Conservation (phyloP, 2,797 vertebrate genomes). For the Acanthurus leucopareius region DNA sequence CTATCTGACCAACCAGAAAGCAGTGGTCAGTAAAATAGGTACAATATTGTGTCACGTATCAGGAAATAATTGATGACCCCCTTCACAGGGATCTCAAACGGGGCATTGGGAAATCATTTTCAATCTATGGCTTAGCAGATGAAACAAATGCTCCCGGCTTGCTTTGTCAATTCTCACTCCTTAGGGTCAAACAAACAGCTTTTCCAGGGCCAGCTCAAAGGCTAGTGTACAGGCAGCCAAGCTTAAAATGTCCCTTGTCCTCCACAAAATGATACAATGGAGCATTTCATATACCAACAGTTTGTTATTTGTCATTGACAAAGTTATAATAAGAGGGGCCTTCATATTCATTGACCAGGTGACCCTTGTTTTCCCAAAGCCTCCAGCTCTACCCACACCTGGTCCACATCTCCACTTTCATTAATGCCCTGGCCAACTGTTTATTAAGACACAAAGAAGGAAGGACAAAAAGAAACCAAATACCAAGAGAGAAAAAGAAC, state of each 20-base stretch:
- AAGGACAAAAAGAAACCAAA: slow-evolving; percentile 27
- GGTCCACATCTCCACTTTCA: slow-evolving; percentile 58
- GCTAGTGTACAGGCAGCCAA: slow-evolving; percentile 86
- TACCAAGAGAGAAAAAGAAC: slow-evolving; percentile 8
- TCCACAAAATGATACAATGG: slow-evolving; percentile 88
- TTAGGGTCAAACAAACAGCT: slow-evolving; percentile 91
- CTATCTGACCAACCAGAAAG: slow-evolving; percentile 85
- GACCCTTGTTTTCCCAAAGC: slow-evolving; percentile 81
- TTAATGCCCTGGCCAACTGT: slow-evolving; percentile 56
- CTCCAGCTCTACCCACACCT: slow-evolving; percentile 58
- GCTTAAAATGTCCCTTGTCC: slow-evolving; percentile 90
- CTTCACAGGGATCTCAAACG: slow-evolving; percentile 86
- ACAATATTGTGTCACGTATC: slow-evolving; percentile 87
- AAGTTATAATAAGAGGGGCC: slow-evolving; percentile 87
- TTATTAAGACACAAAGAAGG: slow-evolving; percentile 58
- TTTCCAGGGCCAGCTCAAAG: slow-evolving; percentile 86
- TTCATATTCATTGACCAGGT: slow-evolving; percentile 87
- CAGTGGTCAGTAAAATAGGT: slow-evolving; percentile 87
- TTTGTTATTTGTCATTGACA: slow-evolving; percentile 90
- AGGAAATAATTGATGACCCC: slow-evolving; percentile 90
- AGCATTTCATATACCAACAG: slow-evolving; percentile 88
- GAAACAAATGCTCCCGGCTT: slow-evolving; percentile 89
- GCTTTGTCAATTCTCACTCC: slow-evolving; percentile 91
- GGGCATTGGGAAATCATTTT: slow-evolving; percentile 90
- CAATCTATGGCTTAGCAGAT: slow-evolving; percentile 90